A percentile compares a stretch with the other conserved stretches of the same genome.
Conservation (phyloP, 2,113 vertebrate genomes). For the Macaca nemestrina region DNA sequence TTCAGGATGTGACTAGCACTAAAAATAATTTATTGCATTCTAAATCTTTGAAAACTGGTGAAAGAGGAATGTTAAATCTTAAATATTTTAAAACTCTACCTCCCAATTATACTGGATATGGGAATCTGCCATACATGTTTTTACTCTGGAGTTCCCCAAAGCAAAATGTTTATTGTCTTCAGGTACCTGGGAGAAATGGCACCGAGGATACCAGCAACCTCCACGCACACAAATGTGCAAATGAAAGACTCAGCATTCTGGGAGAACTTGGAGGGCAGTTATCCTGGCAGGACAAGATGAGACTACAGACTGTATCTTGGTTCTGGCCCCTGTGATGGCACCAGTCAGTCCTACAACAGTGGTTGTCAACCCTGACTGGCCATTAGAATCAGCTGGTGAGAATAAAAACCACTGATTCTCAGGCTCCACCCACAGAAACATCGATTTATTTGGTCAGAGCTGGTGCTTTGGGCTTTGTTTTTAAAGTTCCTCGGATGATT, state of each 20-base stretch:
- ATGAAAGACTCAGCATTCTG: not conserved
- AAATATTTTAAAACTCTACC: not conserved
- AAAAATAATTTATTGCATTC: not conserved
- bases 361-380: not conserved
- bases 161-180: not conserved
- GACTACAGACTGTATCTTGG: not conserved
- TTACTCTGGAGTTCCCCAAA: not conserved
- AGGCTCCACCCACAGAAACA: not conserved
- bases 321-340: not conserved
- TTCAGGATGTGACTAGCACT: not conserved
- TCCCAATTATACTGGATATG: not conserved
- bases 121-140: not conserved
- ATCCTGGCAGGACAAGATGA: not conserved
- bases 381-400: not conserved
- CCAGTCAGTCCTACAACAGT: not conserved
- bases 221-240: rapidly evolving
- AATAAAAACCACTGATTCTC: not conserved
- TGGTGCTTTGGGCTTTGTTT: not conserved
- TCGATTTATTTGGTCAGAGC: not conserved
- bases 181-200: not conserved
- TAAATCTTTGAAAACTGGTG: not conserved
- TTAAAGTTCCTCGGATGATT: not conserved
- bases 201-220: not conserved
- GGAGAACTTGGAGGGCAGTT: not conserved
- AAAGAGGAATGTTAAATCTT: not conserved